phyloP scores from a whole-genome alignment of 2,888 invertebrate genomes.

The Holacanthella duospinosa region DNA sequence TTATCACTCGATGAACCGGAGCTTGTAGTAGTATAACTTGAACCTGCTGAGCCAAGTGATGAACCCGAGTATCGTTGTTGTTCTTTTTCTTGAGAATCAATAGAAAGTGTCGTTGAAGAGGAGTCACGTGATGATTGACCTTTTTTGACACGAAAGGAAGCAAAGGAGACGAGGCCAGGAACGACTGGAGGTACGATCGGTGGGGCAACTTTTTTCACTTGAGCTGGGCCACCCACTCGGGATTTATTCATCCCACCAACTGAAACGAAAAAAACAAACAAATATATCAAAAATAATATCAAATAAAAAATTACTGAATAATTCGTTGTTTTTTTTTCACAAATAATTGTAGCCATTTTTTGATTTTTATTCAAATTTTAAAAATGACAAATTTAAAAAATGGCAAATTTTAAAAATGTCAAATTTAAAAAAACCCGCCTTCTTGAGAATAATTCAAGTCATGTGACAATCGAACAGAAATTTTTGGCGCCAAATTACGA shows the following conservation, averaged over 20 bases:
- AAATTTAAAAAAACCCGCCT: not conserved
- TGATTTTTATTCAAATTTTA: not conserved
- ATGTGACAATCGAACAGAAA: too few relatives aligned
- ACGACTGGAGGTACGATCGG: conserved; percentile 19
- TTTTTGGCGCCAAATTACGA: too few relatives aligned
- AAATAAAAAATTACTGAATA: not conserved
- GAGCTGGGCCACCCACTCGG: conserved; percentile 21
- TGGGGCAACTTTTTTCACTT: conserved; percentile 27
- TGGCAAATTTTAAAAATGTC: not conserved
- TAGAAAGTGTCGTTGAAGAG: not conserved
- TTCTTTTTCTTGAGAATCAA: conserved; percentile 14
- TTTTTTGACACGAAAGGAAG: conserved; percentile 31
- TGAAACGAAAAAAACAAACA: conserved; percentile 12
- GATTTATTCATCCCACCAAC: conserved; percentile 32
- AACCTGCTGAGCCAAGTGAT: conserved; percentile 23
- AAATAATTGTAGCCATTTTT: not conserved
- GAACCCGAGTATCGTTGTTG: conserved; percentile 22
- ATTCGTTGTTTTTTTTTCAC: too few relatives aligned
- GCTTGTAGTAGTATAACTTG: conserved; percentile 16
- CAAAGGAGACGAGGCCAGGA: conserved; percentile 23
- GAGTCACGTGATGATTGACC: conserved; percentile 10
- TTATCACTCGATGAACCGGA: conserved; percentile 18
- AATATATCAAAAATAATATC: not conserved
- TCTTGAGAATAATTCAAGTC: too few relatives aligned
- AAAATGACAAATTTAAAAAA: not conserved